Percentiles rank a stretch among this genome's conserved stretches.
phyloP scores from a whole-genome alignment of 2,797 vertebrate species.

The Phrynocephalus forsythii region DNA sequence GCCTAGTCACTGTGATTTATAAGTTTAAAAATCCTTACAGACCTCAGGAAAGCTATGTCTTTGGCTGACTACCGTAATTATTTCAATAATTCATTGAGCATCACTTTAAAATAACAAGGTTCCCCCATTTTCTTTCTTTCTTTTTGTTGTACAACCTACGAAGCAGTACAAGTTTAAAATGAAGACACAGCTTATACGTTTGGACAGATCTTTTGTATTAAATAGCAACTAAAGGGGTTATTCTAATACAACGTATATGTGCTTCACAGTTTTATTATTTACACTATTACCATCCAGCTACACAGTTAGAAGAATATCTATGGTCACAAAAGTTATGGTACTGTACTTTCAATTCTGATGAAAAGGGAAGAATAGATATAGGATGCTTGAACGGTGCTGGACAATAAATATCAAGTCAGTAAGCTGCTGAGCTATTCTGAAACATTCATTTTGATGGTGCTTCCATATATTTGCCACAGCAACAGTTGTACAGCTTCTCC shows the following conservation, averaged over 20 bases:
- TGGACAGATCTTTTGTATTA: constrained; percentile 70
- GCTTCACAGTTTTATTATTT: constrained; percentile 68
- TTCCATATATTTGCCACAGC: neutral
- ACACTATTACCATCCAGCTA: constrained; percentile 71
- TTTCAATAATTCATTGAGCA: constrained; percentile 58
- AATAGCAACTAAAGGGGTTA: constrained; percentile 79
- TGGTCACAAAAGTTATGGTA: constrained; percentile 45
- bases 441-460: constrained; percentile 10
- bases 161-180: constrained; percentile 66
- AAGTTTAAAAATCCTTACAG: constrained; percentile 76
- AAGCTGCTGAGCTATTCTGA: neutral
- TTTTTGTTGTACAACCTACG: constrained; percentile 53
- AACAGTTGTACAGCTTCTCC: neutral
- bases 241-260: constrained; percentile 68
- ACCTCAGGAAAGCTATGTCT: constrained; percentile 83
- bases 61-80: constrained; percentile 73
- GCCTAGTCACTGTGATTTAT: constrained; percentile 82
- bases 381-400: neutral
- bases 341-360: constrained; percentile 51
- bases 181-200: constrained; percentile 71
- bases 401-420: constrained; percentile 6
- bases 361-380: constrained; percentile 38
- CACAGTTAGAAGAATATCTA: constrained; percentile 58
- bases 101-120: constrained; percentile 41
- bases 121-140: constrained; percentile 32